phyloP scores from a whole-genome alignment of 1,140 invertebrate genomes.

The Drosophila pseudoobscura region DNA sequence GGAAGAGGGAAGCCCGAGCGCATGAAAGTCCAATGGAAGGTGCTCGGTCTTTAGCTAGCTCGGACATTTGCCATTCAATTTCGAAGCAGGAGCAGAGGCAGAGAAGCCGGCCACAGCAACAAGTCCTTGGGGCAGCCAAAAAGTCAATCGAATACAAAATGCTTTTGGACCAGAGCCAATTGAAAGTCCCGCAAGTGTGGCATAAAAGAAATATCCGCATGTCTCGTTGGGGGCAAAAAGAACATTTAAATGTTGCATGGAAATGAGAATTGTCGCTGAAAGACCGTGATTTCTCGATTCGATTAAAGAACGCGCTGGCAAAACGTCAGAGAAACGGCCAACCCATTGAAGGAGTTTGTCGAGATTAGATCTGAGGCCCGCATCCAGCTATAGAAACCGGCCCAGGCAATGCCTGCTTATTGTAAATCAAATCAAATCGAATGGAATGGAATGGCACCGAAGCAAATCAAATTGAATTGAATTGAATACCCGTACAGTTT shows the following conservation, averaged over 20 bases:
- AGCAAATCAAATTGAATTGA: conserved; percentile 6
- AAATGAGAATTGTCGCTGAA: conserved; percentile 29
- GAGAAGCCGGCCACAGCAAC: conserved; percentile 9
- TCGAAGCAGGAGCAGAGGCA: neutral
- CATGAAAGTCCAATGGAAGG: too few species aligned
- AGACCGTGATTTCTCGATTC: conserved; percentile 37
- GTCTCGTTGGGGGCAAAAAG: neutral
- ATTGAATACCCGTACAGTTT: neutral
- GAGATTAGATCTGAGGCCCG: conserved; percentile 20
- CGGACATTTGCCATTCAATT: conserved; percentile 32
- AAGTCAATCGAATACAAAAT: conserved; percentile 8
- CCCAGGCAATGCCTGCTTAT: neutral
- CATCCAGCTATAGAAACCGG: neutral
- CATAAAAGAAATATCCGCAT: conserved; percentile 11
- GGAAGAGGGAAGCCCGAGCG: too few species aligned
- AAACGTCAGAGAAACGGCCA: neutral
- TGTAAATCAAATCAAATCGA: neutral
- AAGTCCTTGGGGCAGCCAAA: conserved; percentile 28
- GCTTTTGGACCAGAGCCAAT: conserved; percentile 22
- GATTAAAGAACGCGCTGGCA: neutral
- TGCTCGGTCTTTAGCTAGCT: conserved; percentile 8
- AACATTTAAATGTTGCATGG: conserved; percentile 10
- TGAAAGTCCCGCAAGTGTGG: conserved; percentile 25
- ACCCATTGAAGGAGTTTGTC: neutral
- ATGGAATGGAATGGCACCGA: neutral